Percentiles rank a stretch among this genome's conserved stretches.
These are phyloP conservation scores for Psephotus haematonotus DNA, from an alignment of 2,113 vertebrate genomes.

Conservation along the genomic window DNA sequence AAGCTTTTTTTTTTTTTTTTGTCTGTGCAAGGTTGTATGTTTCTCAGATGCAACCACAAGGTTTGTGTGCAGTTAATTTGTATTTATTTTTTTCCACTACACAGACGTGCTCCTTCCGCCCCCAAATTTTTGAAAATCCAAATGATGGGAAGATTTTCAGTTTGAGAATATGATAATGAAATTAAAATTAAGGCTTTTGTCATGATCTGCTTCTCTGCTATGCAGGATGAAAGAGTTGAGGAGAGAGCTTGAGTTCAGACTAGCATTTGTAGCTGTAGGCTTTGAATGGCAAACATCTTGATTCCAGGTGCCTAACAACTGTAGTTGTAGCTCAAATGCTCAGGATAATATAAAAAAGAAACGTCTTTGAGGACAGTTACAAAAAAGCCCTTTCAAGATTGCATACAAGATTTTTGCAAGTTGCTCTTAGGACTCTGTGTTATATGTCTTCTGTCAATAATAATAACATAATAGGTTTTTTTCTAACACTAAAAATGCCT, in stretches of 20 bases:
- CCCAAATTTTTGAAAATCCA: not conserved
- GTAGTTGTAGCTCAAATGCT: not conserved
- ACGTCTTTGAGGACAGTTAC: not conserved
- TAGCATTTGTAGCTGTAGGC: not conserved
- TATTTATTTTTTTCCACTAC: not conserved
- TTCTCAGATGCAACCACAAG: not conserved
- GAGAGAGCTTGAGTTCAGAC: not conserved
- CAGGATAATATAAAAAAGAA: not conserved
- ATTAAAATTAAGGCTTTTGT: not conserved
- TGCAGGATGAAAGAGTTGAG: not conserved
- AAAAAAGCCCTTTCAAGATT: not conserved
- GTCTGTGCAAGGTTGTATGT: not conserved
- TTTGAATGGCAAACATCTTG: not conserved
- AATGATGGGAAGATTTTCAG: not conserved
- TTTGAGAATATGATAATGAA: not conserved
- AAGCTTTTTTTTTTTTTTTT: rapidly evolving
- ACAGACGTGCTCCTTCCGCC: rapidly evolving
- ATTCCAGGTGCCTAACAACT: not conserved
- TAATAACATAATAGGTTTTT: not conserved
- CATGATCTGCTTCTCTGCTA: not conserved
- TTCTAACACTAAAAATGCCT: not conserved
- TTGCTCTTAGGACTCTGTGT: not conserved
- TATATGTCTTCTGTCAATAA: not conserved
- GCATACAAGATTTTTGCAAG: not conserved
- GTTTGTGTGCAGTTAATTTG: not conserved